Evolutionary conservation across 2,888 invertebrate species (phyloP), one percentile per base, ranked within the genome.

Genomic region (Exephanes ischioxanthus): DNA sequence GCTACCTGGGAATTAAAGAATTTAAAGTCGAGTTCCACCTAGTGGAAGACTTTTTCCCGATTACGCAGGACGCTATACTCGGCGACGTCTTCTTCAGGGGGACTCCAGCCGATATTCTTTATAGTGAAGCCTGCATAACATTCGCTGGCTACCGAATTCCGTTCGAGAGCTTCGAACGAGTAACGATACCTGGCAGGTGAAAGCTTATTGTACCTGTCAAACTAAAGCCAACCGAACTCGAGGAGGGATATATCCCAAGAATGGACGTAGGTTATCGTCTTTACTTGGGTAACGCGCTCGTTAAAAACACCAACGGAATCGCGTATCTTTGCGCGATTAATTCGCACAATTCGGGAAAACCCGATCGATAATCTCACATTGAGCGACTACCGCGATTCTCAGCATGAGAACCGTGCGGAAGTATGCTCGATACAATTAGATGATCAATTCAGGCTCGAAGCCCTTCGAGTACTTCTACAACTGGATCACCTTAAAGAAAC

Each of bases 231-330:
- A 48, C 73, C 0, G 45, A 73, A 7, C 19, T 80, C 7, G 22
- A 33, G 4, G 80, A 73, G 26, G 75, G 70, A 3, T 81, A 61
- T 11, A 68, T 81, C 2, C 48, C 67, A 0, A 48, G n/a, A 75
- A 26, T 75, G 1, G 7, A 77, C 7, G 55, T 55, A n/a, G 77
- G 66, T 1, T 41, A 77, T 19, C 61, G 68, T 0, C 19, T 77
- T 5, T 82, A 58, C 2, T 67, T 82, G 22, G 82, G 82, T 1
- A 16, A 82, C 22, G 67, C 82, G 3, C 16, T 82, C 3, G 72
- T 71, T 0, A 66, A 68, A 11, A 82, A 72, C 16, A 45, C 70
- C 1, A 51, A 76, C n/a, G 68, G 53, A 0, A 22, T 63, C 11
- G 80, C 73, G 7, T 68, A 73, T 26, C 11, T 80, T 2, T 4